phyloP scores from a whole-genome alignment of 2,797 vertebrate genomes.

The Clarias laeviceps region DNA sequence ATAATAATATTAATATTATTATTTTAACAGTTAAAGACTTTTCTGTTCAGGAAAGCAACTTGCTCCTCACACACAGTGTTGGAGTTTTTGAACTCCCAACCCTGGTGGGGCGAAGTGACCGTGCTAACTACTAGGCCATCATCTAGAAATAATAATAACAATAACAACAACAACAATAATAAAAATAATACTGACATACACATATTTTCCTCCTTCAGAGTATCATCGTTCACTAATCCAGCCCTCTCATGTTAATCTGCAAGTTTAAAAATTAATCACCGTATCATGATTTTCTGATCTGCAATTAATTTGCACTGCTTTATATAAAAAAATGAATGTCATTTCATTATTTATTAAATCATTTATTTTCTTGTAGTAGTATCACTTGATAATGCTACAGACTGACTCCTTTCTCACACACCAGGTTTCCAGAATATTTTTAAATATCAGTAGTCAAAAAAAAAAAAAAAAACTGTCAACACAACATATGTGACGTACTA shows the following conservation, averaged over 20 bases:
- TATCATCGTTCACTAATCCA: constrained; percentile 3
- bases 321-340: not conserved
- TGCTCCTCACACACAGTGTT: no score
- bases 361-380: not conserved
- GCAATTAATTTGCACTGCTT: constrained; percentile 1
- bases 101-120: no score
- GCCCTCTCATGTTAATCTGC: constrained; percentile 29
- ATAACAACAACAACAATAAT: not conserved
- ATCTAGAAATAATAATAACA: not conserved
- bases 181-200: not conserved
- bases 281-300: not conserved
- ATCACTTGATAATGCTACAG: constrained; percentile 9
- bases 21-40: no score
- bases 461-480: not conserved
- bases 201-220: not conserved
- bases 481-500: not conserved
- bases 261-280: not conserved
- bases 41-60: no score
- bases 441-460: not conserved
- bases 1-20: no score
- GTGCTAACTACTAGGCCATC: no score
- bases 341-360: no score
- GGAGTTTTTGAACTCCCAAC: no score
- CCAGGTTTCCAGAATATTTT: not conserved
- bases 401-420: constrained; percentile 7